phyloP scores from a whole-genome alignment of 2,888 invertebrate genomes.

The Ophonus ardosiacus region DNA sequence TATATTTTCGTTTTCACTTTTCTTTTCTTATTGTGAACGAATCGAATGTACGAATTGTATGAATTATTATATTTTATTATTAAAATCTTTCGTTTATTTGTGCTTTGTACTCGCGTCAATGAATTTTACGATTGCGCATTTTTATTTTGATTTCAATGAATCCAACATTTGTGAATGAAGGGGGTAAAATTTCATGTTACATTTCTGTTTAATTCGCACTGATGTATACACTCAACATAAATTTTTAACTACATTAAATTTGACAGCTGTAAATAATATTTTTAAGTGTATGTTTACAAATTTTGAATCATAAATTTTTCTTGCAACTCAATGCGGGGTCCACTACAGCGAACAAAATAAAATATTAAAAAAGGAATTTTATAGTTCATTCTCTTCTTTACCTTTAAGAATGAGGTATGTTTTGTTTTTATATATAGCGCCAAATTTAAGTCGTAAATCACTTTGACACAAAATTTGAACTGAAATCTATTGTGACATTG shows the following conservation, averaged over 20 bases:
- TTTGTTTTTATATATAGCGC: constrained; percentile 1
- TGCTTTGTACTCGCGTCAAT: not conserved
- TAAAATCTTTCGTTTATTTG: too few relatives aligned
- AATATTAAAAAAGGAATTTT: constrained; percentile 10
- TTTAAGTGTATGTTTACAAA: constrained; percentile 48
- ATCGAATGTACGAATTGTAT: too few relatives aligned
- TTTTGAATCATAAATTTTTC: constrained; percentile 45
- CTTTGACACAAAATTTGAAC: not conserved
- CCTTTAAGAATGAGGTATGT: constrained; percentile 10
- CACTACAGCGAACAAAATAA: constrained; percentile 12
- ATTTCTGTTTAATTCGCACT: constrained; percentile 25
- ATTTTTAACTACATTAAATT: constrained; percentile 39
- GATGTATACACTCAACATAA: constrained; percentile 44
- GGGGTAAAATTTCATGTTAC: constrained; percentile 27
- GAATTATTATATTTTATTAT: too few relatives aligned
- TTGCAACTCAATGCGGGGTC: constrained; percentile 42
- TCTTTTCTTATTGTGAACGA: too few relatives aligned
- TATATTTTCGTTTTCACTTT: too few relatives aligned
- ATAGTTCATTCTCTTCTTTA: constrained; percentile 42
- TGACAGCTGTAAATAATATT: constrained; percentile 42
- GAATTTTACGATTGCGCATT: not conserved
- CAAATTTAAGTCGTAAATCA: constrained; percentile 24
- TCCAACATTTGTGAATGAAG: constrained; percentile 30
- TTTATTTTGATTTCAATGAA: not conserved
- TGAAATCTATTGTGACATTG: not conserved